A percentile compares a stretch with the other conserved stretches of the same genome.
Conservation (phyloP, 2,888 invertebrate genomes). For the Oligia latruncula region DNA sequence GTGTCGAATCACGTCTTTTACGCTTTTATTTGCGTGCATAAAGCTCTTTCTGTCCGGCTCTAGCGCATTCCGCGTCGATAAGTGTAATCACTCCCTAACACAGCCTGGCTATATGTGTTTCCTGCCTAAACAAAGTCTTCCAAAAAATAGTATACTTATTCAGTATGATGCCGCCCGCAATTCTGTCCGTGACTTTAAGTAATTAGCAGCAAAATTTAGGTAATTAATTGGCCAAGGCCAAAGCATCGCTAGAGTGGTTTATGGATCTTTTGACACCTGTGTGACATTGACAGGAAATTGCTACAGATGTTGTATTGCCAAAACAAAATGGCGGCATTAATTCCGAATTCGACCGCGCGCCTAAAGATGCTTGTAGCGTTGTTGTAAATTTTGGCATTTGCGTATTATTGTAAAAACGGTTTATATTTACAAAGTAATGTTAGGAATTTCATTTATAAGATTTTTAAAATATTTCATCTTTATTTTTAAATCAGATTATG, state of each 20-base stretch:
- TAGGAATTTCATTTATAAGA: background rate
- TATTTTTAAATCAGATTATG: conserved; percentile 19
- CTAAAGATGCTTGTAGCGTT: too few relatives aligned
- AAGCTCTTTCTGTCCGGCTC: background rate
- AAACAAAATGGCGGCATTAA: background rate
- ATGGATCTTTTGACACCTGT: background rate
- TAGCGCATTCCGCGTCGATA: background rate
- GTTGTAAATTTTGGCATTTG: background rate
- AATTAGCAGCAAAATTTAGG: background rate
- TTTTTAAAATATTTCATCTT: conserved; percentile 34
- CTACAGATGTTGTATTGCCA: background rate
- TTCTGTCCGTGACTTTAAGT: conserved; percentile 18
- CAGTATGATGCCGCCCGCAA: conserved; percentile 21
- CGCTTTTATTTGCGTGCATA: background rate
- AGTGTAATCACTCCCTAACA: background rate
- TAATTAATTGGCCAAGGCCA: background rate
- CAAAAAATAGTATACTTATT: background rate
- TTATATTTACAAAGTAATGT: background rate
- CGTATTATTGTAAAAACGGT: background rate
- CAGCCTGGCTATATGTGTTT: background rate
- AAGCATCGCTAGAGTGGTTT: background rate
- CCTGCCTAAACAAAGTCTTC: conserved; percentile 24
- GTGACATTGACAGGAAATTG: background rate
- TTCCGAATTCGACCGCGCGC: background rate
- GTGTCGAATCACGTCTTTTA: background rate